A percentile compares a stretch with the other conserved stretches of the same genome.
Evolutionary conservation across 2,888 invertebrate species (phyloP).

Genomic region (Azorinus chamasolen): DNA sequence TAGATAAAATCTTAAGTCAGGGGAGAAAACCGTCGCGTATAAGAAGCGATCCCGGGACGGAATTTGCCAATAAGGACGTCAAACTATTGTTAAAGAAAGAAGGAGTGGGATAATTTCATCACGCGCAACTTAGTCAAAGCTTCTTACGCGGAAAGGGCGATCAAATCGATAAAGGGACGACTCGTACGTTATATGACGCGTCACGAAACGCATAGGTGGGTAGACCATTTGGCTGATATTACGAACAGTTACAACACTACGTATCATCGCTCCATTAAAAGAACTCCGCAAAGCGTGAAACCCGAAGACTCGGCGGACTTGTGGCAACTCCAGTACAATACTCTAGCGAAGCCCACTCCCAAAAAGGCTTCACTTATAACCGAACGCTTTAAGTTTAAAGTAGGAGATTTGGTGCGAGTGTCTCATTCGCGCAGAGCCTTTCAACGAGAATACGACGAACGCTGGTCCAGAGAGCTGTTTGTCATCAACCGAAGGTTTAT

Average conservation of each 20-base stretch:
- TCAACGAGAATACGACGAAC: constrained; percentile 43
- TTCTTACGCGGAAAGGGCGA: constrained; percentile 40
- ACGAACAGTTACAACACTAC: constrained; percentile 50
- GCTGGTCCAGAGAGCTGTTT: constrained; percentile 42
- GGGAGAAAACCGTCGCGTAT: constrained; percentile 32
- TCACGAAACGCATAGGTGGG: constrained; percentile 41
- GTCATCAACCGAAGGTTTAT: constrained; percentile 38
- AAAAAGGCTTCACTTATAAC: neutral
- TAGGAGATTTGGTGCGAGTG: too few relatives aligned
- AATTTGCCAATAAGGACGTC: constrained; percentile 37
- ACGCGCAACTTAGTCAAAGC: constrained; percentile 44
- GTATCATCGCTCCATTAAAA: constrained; percentile 50
- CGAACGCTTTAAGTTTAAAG: too few relatives aligned
- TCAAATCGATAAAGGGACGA: constrained; percentile 44
- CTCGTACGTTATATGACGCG: constrained; percentile 43
- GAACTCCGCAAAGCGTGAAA: constrained; percentile 40
- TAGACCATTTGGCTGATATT: constrained; percentile 35
- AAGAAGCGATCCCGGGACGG: constrained; percentile 44
- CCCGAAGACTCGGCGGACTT: constrained; percentile 16
- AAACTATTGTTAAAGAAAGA: constrained; percentile 32
- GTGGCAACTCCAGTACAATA: too few relatives aligned
- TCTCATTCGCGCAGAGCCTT: constrained; percentile 20
- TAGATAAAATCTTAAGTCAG: constrained; percentile 35
- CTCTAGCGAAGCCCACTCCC: neutral
- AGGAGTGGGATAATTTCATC: constrained; percentile 38